A percentile compares a stretch with the other conserved stretches of the same genome.
phyloP scores from a whole-genome alignment of 2,888 invertebrate species.

The Hypercompe scribonia region DNA sequence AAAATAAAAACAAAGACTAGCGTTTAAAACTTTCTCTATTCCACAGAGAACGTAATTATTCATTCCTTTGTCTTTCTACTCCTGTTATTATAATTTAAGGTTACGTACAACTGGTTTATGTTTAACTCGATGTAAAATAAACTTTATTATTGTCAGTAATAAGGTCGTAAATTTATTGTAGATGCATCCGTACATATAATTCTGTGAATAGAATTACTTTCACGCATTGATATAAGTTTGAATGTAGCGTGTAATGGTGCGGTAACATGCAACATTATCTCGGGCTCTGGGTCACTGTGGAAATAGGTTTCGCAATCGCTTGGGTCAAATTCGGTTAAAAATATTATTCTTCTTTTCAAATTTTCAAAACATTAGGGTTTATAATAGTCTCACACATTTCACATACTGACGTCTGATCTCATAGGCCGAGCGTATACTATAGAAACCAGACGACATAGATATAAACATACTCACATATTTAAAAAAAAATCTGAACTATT shows the following conservation, averaged over 20 bases:
- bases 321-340: neutral
- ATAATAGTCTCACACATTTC: too few species aligned
- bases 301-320: neutral
- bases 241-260: neutral
- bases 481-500: too few species aligned
- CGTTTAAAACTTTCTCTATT: neutral
- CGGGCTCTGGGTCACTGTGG: neutral
- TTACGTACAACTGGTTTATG: neutral
- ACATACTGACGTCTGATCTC: too few species aligned
- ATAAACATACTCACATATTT: too few species aligned
- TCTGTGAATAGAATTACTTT: neutral
- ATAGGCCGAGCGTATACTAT: too few species aligned
- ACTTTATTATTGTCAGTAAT: neutral
- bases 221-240: constrained; percentile 2
- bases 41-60: neutral
- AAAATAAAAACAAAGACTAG: neutral
- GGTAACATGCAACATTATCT: neutral
- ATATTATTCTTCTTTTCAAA: too few species aligned
- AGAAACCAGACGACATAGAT: too few species aligned
- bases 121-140: neutral
- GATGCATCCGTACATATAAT: neutral
- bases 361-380: too few species aligned
- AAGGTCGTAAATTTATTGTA: neutral
- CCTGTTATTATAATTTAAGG: neutral
- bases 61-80: constrained; percentile 2